Base-by-base conservation (phyloP, 2,888 invertebrate species). In the Nemotelus pantherinus region DNA sequence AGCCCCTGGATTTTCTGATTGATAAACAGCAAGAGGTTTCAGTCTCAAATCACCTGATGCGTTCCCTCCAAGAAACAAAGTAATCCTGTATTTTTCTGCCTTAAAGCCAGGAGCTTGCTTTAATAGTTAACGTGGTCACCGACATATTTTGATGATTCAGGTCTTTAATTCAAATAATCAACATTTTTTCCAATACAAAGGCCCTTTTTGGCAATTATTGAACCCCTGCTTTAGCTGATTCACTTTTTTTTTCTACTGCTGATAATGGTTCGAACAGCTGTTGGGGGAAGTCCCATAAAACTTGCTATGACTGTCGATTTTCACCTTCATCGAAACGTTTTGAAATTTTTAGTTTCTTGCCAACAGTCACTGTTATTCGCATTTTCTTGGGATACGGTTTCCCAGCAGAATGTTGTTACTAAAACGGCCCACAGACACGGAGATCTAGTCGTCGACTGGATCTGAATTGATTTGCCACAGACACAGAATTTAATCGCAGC, bases 21-120 rank as follows among this genome's bases (percentile, higher is more conserved):
- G 79, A 80, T 85, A 82, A 47, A 84, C 79, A 44, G n/a, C n/a
- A n/a, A n/a, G n/a, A n/a, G n/a, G n/a, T n/a, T n/a, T n/a, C n/a
- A n/a, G n/a, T n/a, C n/a, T n/a, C n/a, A n/a, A n/a, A n/a, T n/a
- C n/a, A n/a, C n/a, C n/a, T n/a, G n/a, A n/a, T n/a, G n/a, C 82
- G 81, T 85, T 85, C 25, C 80, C 82, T 77, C 82, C 81, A 44
- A 83, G 78, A 7, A 83, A 79, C n/a, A n/a, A n/a, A n/a, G n/a
- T n/a, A n/a, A n/a, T n/a, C n/a, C n/a, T n/a, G n/a, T n/a, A 60
- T 64, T 64, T 64, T 64, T 64, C 64, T 64, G 64, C 64, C 64
- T 64, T 64, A 64, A 64, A 2, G 43, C 3, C 45, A 64, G 41
- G 64, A 64, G 64, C 7, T 58, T 25, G 6, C 25, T 25, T 58